Base-by-base conservation (phyloP, 2,797 vertebrate species). In the Bryconaethiops microstoma region DNA sequence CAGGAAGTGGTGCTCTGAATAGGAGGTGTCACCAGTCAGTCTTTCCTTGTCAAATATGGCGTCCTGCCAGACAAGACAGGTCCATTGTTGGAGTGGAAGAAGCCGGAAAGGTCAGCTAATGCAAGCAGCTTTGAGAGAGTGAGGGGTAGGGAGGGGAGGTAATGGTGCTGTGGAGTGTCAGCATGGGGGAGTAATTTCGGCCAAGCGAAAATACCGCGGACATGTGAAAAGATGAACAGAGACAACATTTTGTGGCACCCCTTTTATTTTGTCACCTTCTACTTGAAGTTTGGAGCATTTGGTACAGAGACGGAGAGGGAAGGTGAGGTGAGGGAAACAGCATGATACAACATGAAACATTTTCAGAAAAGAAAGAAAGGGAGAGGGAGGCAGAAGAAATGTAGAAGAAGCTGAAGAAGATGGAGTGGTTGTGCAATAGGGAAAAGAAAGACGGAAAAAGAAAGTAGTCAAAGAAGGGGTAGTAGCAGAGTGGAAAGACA, bases 51-150 rank as follows among this genome's bases (percentile, higher is more conserved):
- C 69, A 62, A 82, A 81, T 72, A 60, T 10, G 19, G 65, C 76
- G 64, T 57, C 69, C 25, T 77, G 80, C 71, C 77, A 78, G 75
- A 83, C 79, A 85, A 83, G 85, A 85, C 57, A 73, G 67, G 67
- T 78, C 69, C 74, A 88, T 85, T 82, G 85, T 88, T 55, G 59
- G 55, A 80, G 63, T 68, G 73, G 70, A 25, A 82, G 71, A 60
- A 82, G 77, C 74, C 50, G 25, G 76, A 86, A 83, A 88, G 85
- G 83, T 86, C 81, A 86, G 77, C 77, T 77, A 78, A 85, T 85
- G 77, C 29, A 50, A 80, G 62, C 52, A 60, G 74, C 67, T 55
- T 82, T 71, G 19, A 64, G 40, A 68, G 77, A 25, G 54, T 64
- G 64, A 69, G 63, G 80, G 50, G 21, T 64, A 35, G 35, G 35